phyloP scores from a whole-genome alignment of 2,888 invertebrate genomes.

The Aleiodes alternator region DNA sequence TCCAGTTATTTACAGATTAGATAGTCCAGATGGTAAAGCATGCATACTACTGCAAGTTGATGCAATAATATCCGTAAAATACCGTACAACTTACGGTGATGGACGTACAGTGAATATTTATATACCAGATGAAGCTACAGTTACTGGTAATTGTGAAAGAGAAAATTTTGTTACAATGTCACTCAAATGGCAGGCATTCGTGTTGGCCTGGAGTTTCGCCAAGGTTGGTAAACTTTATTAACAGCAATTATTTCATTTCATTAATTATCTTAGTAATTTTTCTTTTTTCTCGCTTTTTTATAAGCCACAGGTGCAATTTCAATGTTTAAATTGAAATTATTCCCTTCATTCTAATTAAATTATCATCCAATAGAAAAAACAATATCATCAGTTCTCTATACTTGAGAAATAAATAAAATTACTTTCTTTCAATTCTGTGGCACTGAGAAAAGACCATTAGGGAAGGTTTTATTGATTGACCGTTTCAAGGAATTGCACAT shows the following conservation, averaged over 20 bases:
- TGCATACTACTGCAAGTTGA: conserved; percentile 88
- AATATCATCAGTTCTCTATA: not conserved
- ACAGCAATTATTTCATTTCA: not conserved
- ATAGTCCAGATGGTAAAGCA: conserved; percentile 83
- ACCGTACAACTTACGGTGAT: conserved; percentile 82
- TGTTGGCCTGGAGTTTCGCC: conserved; percentile 85
- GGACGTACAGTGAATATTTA: conserved; percentile 82
- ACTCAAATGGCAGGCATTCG: conserved; percentile 86
- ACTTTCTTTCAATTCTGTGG: not conserved
- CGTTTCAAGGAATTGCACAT: no score
- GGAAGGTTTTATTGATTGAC: no score
- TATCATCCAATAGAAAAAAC: not conserved
- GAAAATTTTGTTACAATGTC: conserved; percentile 85
- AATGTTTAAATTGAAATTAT: not conserved
- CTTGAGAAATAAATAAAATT: not conserved
- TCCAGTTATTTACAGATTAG: conserved; percentile 80
- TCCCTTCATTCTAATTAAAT: not conserved
- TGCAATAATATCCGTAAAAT: conserved; percentile 83
- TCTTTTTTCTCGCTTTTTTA: no score
- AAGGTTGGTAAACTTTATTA: conserved; percentile 79
- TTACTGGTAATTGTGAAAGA: conserved; percentile 85
- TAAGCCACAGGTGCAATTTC: no score
- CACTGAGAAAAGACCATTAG: no score
- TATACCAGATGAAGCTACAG: conserved; percentile 84
- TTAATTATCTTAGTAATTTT: not conserved